Conservation (phyloP, 2,113 vertebrate species). For the Dissostichus mawsoni region DNA sequence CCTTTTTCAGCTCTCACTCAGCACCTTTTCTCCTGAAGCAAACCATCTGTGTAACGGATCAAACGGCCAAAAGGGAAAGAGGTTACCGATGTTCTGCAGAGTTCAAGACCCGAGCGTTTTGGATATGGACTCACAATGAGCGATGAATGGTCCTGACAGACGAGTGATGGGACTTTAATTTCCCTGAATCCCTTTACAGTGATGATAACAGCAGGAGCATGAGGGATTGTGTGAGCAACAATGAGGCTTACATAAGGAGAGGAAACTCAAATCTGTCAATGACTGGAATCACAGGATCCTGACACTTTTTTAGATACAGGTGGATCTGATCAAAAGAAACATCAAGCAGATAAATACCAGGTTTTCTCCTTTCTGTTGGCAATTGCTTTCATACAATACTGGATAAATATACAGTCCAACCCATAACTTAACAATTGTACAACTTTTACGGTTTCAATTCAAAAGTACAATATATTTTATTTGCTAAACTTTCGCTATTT, state of each 20-base stretch:
- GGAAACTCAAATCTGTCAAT: constrained; percentile 10
- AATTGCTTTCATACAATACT: not conserved
- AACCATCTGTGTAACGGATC: constrained; percentile 74
- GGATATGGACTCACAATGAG: constrained; percentile 35
- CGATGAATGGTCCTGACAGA: constrained; percentile 37
- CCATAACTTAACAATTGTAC: no score
- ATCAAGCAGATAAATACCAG: not conserved
- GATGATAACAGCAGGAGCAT: constrained; percentile 62
- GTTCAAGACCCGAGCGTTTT: constrained; percentile 44
- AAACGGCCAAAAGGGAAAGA: constrained; percentile 57
- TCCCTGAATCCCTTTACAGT: constrained; percentile 57
- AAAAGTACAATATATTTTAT: no score
- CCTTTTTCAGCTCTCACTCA: constrained; percentile 70
- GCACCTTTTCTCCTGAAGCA: constrained; percentile 64
- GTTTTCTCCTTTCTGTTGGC: not conserved
- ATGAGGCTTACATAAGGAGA: constrained; percentile 38
- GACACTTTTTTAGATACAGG: constrained; percentile 10
- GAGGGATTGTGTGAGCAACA: constrained; percentile 42
- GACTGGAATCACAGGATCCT: not conserved
- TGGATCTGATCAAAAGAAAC: not conserved
- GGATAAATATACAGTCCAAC: no score
- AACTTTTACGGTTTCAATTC: no score
- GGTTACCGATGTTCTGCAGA: constrained; percentile 39
- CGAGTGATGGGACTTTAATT: constrained; percentile 59
- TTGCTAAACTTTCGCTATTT: no score